phyloP scores from a whole-genome alignment of 2,888 invertebrate genomes.

The Euproctis similis region DNA sequence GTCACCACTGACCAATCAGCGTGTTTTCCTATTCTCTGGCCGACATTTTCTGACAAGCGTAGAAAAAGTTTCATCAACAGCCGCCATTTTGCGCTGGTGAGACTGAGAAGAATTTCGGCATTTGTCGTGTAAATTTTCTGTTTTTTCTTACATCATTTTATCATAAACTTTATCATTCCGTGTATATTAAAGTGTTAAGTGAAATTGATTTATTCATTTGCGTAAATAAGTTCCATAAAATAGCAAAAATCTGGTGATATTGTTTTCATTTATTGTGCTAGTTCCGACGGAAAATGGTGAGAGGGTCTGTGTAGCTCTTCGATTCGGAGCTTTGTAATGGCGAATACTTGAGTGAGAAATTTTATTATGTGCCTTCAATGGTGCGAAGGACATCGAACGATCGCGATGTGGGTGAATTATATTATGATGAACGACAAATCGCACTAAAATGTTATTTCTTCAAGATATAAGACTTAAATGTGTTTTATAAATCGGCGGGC shows the following conservation, averaged over 20 bases:
- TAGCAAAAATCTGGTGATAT: conserved; percentile 76
- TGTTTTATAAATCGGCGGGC: conserved; percentile 76
- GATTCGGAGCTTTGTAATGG: conserved; percentile 85
- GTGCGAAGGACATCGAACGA: conserved; percentile 82
- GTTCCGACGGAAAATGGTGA: conserved; percentile 84
- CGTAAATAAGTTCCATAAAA: conserved; percentile 65
- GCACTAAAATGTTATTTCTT: conserved; percentile 73
- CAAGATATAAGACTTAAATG: conserved; percentile 71
- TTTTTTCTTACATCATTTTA: conserved; percentile 76
- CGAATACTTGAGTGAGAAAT: conserved; percentile 84
- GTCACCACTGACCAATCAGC: conserved; percentile 59
- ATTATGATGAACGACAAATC: conserved; percentile 72
- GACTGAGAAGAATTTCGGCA: conserved; percentile 85
- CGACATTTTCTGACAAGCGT: conserved; percentile 91
- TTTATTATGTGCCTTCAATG: conserved; percentile 85
- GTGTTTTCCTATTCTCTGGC: conserved; percentile 50
- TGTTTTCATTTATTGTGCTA: conserved; percentile 83
- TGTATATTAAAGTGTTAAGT: conserved; percentile 78
- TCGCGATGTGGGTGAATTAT: conserved; percentile 80
- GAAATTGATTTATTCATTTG: conserved; percentile 65
- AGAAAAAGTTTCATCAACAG: conserved; percentile 96
- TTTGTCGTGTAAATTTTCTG: conserved; percentile 82
- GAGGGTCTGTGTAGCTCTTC: conserved; percentile 81
- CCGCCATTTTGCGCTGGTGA: conserved; percentile 94
- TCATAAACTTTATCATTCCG: conserved; percentile 74